A percentile compares a stretch with the other conserved stretches of the same genome.
Evolutionary conservation across 2,888 invertebrate species (phyloP).

Genomic region (Cephus spinipes): DNA sequence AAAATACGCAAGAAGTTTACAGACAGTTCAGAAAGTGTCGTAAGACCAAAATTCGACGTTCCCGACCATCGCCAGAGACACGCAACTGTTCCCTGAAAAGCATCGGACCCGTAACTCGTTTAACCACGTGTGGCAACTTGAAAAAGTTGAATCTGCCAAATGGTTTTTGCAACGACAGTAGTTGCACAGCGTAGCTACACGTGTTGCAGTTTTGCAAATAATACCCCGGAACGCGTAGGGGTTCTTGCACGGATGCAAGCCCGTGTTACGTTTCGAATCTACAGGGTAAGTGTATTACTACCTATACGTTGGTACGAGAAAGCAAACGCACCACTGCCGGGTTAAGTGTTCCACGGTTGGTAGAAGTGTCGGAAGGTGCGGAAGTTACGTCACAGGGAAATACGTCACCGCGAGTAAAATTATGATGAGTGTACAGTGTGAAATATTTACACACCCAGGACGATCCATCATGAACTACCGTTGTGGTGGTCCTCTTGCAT

Average conservation of each 20-base stretch:
- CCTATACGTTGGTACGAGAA: background rate
- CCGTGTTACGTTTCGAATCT: background rate
- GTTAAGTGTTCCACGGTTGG: background rate
- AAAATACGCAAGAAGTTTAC: background rate
- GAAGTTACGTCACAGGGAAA: slow-evolving; percentile 46
- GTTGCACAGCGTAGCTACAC: background rate
- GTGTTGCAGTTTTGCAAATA: background rate
- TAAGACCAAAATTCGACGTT: background rate
- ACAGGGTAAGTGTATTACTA: background rate
- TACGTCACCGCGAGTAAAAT: slow-evolving; percentile 47
- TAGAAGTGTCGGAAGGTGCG: slow-evolving; percentile 2
- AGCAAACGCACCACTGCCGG: background rate
- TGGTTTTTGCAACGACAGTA: background rate
- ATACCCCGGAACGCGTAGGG: background rate
- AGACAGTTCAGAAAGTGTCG: background rate
- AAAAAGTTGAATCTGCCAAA: background rate
- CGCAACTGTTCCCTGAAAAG: background rate
- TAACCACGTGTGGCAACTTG: background rate
- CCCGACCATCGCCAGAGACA: background rate
- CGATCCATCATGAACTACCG: slow-evolving; percentile 49
- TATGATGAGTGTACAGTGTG: slow-evolving; percentile 57
- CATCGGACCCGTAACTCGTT: background rate
- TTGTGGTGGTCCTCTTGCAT: background rate
- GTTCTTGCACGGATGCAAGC: background rate
- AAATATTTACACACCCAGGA: slow-evolving; percentile 58